These are phyloP conservation scores for Neosilurus hyrtlii DNA, from an alignment of 2,797 vertebrate species.

Conservation along the genomic window DNA sequence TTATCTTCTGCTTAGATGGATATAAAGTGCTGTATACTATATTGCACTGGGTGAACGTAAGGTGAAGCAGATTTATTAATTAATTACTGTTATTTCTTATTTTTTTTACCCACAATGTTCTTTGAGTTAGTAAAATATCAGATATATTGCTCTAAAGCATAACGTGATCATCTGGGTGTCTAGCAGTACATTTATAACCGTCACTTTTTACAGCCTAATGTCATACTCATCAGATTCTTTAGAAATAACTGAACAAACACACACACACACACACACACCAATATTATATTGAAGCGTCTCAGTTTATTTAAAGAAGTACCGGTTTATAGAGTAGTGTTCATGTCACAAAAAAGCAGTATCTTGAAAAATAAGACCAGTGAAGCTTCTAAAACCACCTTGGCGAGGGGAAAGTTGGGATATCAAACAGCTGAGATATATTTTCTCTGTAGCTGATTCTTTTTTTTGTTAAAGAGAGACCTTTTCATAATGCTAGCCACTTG, in stretches of 20 bases:
- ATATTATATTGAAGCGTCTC: not conserved
- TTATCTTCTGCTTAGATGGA: slow-evolving; percentile 43
- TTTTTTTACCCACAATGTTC: not conserved
- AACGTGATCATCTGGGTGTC: not conserved
- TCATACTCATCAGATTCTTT: not conserved
- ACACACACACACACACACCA: not conserved
- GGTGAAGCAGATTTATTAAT: not conserved
- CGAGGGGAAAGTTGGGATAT: not conserved
- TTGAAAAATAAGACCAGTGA: not conserved
- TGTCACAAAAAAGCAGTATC: not conserved
- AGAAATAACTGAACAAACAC: not conserved
- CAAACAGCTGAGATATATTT: not conserved
- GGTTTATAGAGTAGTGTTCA: not conserved
- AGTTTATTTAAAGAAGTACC: not conserved
- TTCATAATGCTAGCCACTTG: not conserved
- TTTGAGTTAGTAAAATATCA: not conserved
- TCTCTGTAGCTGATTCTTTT: not conserved
- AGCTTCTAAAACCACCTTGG: too few relatives aligned
- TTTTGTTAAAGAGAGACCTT: not conserved
- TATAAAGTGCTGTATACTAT: not conserved
- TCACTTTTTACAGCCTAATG: too few relatives aligned
- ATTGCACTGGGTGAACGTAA: not conserved
- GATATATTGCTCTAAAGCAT: not conserved
- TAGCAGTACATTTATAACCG: not conserved
- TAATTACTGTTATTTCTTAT: not conserved